Conservation (phyloP, 2,888 invertebrate genomes). For the Kuschelorhynchus macadamiae region DNA sequence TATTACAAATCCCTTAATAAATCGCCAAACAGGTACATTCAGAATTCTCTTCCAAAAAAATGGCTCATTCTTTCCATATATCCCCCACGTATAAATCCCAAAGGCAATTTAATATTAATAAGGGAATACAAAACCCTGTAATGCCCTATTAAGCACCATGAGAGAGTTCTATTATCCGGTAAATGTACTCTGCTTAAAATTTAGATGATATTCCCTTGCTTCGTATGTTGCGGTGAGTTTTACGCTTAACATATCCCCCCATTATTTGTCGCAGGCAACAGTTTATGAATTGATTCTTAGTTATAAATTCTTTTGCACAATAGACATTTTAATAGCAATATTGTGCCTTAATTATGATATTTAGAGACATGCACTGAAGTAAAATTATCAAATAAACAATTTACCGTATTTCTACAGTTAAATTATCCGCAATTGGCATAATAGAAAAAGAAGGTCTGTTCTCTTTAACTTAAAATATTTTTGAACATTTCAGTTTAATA, state of each 20-base stretch:
- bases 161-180: slow-evolving; percentile 18
- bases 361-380: too few species aligned
- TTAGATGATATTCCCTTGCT: slow-evolving; percentile 22
- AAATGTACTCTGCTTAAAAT: slow-evolving; percentile 31
- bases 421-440: too few species aligned
- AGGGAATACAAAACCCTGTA: background rate
- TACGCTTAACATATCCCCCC: slow-evolving; percentile 2
- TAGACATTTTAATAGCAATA: background rate
- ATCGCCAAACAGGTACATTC: too few species aligned
- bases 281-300: background rate
- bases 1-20: too few species aligned
- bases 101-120: background rate
- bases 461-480: too few species aligned
- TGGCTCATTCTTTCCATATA: too few species aligned
- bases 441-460: too few species aligned
- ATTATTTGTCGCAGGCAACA: background rate
- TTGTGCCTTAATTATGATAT: background rate
- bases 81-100: too few species aligned
- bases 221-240: slow-evolving; percentile 12
- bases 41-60: too few species aligned
- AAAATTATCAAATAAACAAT: too few species aligned
- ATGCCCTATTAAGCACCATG: slow-evolving; percentile 1
- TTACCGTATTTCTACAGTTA: too few species aligned
- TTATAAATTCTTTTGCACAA: background rate
- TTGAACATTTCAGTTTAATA: too few species aligned